Conservation (phyloP, 2,113 vertebrate genomes). For the Seriola quinqueradiata region DNA sequence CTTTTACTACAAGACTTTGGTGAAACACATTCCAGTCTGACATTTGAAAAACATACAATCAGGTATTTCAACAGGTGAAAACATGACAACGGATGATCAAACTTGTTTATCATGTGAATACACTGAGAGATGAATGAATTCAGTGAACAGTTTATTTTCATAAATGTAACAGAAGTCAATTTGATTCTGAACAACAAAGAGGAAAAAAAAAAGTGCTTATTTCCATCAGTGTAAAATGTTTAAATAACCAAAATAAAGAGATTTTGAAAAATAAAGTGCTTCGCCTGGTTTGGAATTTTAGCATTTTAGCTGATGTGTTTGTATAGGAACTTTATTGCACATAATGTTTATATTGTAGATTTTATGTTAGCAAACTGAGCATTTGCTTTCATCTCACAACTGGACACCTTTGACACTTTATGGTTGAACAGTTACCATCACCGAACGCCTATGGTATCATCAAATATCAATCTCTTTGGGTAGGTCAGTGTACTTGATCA, state of each 20-base stretch:
- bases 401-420: neutral
- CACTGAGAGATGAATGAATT: slow-evolving; percentile 29
- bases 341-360: neutral
- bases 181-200: slow-evolving; percentile 19
- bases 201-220: slow-evolving; percentile 22
- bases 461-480: slow-evolving; percentile 23
- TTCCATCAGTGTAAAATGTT: slow-evolving; percentile 39
- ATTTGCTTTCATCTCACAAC: neutral
- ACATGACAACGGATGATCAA: slow-evolving; percentile 6
- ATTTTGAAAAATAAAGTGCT: slow-evolving; percentile 38
- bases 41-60: slow-evolving; percentile 2
- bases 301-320: neutral
- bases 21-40: slow-evolving; percentile 52
- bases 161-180: slow-evolving; percentile 9
- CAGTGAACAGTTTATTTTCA: slow-evolving; percentile 52
- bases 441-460: neutral
- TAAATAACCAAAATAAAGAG: slow-evolving; percentile 59
- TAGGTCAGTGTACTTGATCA: slow-evolving; percentile 70
- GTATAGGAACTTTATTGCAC: neutral
- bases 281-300: neutral
- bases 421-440: slow-evolving; percentile 3
- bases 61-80: slow-evolving; percentile 31
- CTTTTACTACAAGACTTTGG: slow-evolving; percentile 35
- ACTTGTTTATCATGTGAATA: slow-evolving; percentile 6
- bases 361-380: neutral